A percentile compares a stretch with the other conserved stretches of the same genome.
Evolutionary conservation across 2,797 vertebrate genomes (phyloP).

Genomic region (Tenualosa ilisha): DNA sequence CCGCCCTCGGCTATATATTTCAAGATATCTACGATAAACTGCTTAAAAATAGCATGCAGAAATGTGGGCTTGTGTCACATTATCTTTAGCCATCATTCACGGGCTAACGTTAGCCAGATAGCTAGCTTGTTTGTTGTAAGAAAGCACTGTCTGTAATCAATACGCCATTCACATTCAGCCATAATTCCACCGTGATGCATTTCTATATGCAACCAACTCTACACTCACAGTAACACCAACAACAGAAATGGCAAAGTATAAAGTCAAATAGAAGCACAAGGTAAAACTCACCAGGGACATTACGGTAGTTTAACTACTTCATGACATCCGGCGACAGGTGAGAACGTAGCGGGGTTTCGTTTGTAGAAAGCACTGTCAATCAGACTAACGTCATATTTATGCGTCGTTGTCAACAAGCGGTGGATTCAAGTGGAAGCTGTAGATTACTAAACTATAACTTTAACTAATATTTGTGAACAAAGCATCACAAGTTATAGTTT

Average conservation of each 20-base stretch:
- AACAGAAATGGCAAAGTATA: neutral
- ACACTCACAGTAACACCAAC: neutral
- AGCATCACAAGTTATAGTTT: neutral
- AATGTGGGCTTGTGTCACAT: neutral
- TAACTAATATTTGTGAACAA: neutral
- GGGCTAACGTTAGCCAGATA: neutral
- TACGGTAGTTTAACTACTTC: neutral
- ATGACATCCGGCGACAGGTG: neutral
- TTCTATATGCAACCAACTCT: neutral
- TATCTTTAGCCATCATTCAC: neutral
- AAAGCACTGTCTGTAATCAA: neutral
- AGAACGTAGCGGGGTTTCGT: neutral
- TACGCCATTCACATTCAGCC: neutral
- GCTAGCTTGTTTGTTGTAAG: neutral
- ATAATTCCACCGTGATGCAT: neutral
- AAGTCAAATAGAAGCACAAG: neutral
- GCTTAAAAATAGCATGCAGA: neutral
- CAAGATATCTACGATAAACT: neutral
- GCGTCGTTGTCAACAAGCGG: conserved; percentile 7
- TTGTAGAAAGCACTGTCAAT: conserved; percentile 5
- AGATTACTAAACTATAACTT: neutral
- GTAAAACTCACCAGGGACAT: conserved; percentile 8
- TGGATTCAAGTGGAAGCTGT: neutral
- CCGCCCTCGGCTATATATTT: neutral
- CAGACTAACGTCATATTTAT: neutral